These are phyloP conservation scores for Nemopilema nomurai DNA, from an alignment of 30 jellyfish, hydroid and myxozoan species.

Conservation along the genomic window DNA sequence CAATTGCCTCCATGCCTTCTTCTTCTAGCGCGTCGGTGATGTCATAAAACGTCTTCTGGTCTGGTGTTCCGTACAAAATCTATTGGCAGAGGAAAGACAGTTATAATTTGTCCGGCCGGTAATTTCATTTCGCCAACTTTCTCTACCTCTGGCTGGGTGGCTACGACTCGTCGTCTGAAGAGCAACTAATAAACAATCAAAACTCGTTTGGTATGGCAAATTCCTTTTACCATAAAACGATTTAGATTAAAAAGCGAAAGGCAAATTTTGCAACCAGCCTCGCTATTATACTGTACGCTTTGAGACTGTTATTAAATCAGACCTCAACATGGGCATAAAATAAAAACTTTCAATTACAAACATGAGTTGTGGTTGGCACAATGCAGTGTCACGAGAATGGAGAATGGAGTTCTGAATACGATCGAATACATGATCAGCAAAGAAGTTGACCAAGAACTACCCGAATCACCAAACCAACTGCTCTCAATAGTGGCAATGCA, in stretches of 20 bases:
- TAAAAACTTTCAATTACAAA: not conserved
- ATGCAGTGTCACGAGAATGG: not conserved
- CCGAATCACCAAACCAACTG: too few relatives aligned
- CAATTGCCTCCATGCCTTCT: constrained; percentile 86
- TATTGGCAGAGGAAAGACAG: constrained; percentile 11
- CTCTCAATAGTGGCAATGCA: too few relatives aligned
- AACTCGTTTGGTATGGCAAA: not conserved
- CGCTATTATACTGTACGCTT: not conserved
- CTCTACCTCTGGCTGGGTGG: too few relatives aligned
- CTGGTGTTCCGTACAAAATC: constrained; percentile 95
- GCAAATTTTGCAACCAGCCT: not conserved
- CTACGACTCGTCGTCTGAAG: too few relatives aligned
- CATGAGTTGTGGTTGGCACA: not conserved
- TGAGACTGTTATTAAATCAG: not conserved
- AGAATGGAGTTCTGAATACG: not conserved
- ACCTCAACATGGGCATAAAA: not conserved
- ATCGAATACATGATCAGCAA: too few relatives aligned
- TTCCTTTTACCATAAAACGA: not conserved
- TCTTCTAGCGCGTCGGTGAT: constrained; percentile 93
- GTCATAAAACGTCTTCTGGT: constrained; percentile 92
- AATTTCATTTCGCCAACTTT: too few relatives aligned
- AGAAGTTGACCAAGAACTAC: too few relatives aligned
- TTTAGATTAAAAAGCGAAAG: not conserved
- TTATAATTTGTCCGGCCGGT: too few relatives aligned
- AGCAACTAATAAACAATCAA: not conserved